Base-by-base conservation (phyloP, 2,113 vertebrate species). In the Lutjanus erythropterus region DNA sequence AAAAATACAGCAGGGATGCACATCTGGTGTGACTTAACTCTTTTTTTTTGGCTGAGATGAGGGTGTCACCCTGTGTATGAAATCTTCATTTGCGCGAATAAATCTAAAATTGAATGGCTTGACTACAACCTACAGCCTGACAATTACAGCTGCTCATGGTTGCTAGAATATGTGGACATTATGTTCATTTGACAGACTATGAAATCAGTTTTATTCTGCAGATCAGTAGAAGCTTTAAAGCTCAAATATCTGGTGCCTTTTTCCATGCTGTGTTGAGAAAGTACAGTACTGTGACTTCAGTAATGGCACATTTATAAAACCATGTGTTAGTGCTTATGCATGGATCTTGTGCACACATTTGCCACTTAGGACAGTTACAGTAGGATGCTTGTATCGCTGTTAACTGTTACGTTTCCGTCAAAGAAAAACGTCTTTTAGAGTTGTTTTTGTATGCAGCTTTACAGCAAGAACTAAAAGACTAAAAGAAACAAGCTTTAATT, bases 31-130 rank as follows among this genome's bases (percentile, higher is more conserved):
- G 67, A 21, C 23, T 52, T 25, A 9, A 35, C 41, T n/a, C n/a
- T 9, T 39, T 70, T 67, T 31, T 25, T 23, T 52, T 27, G 23
- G 33, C 35, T 21, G 6, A 33, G 52, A 58, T 8, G 33, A 47
- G 9, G 7, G 6, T 37, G 31, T 58, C 21, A 16, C 33, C 41
- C 70, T 12, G 50, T 27, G 27, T 3, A 41, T 7, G 25, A 74
- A 74, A 19, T 62, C 23, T 33, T 52, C 4, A 41, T 76, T 44
- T 18, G 49, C 9, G 65, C 25, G 4, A 58, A 68, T n/a, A 39
- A 29, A 49, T 58, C 4, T 31, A 4, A 64, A 69, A 61, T 46
- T 16, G 2, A 71, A 29, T 49, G 3, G 3, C 37, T 37, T 37
- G 12, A 39, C 29, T 64, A 29, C 41, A 39, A 37, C 18, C 25